phyloP scores from a whole-genome alignment of 2,888 invertebrate genomes.

The Cheilosia impressa region DNA sequence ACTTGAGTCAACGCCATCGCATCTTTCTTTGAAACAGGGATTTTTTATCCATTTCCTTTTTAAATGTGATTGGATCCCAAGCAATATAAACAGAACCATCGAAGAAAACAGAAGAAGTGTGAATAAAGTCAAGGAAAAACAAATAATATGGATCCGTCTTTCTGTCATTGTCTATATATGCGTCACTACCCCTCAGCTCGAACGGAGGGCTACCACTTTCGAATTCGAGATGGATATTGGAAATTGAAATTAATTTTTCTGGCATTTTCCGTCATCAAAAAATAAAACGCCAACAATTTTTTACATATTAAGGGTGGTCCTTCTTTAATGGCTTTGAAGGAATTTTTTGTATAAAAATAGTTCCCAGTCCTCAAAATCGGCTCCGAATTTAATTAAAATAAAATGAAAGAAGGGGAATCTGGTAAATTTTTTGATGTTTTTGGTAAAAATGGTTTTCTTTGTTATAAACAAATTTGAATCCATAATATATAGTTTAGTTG shows the following conservation, averaged over 20 bases:
- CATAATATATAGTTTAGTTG: too few species aligned
- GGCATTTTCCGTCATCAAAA: constrained; percentile 28
- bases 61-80: constrained; percentile 54
- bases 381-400: too few species aligned
- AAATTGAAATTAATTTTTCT: constrained; percentile 56
- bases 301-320: too few species aligned
- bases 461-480: too few species aligned
- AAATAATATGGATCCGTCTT: constrained; percentile 27
- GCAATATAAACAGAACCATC: neutral
- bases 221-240: constrained; percentile 51
- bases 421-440: too few species aligned
- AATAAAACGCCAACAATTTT: neutral
- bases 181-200: neutral
- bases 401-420: too few species aligned
- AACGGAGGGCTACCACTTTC: constrained; percentile 39
- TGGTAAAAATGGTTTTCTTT: too few species aligned
- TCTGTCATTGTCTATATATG: constrained; percentile 45
- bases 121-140: constrained; percentile 37
- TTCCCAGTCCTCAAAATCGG: too few species aligned
- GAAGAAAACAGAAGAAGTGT: constrained; percentile 8
- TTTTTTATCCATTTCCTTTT: constrained; percentile 35
- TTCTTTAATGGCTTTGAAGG: too few species aligned
- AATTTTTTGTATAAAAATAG: too few species aligned
- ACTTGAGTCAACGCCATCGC: constrained; percentile 44
- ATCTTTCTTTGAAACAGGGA: constrained; percentile 23